Evolutionary conservation across 2,888 invertebrate genomes (phyloP).

Genomic region (Habroteleia sp.): DNA sequence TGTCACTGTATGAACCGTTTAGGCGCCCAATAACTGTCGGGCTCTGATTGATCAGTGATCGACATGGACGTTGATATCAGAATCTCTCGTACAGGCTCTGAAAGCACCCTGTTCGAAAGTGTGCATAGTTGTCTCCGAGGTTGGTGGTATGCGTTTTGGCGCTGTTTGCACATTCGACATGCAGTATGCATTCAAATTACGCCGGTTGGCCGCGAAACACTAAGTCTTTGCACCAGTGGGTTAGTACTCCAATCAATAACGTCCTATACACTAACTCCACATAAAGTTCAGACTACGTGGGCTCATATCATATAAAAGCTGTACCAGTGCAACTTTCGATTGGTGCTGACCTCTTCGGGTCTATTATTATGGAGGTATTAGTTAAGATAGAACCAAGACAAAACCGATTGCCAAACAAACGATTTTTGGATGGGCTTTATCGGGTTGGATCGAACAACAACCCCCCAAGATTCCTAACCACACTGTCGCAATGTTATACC

Average conservation of each 20-base stretch:
- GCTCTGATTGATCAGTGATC: too few species aligned
- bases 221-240: not conserved
- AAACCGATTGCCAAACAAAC: constrained; percentile 31
- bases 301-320: too few species aligned
- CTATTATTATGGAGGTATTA: constrained; percentile 4
- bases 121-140: not conserved
- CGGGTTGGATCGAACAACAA: not conserved
- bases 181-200: too few species aligned
- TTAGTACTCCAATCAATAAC: not conserved
- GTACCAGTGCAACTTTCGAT: constrained; percentile 11
- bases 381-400: not conserved
- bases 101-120: not conserved
- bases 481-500: not conserved
- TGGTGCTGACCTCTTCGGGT: constrained; percentile 14
- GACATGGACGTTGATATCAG: too few species aligned
- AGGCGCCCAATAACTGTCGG: too few species aligned
- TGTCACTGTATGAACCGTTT: not conserved
- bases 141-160: not conserved
- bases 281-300: too few species aligned
- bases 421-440: constrained; percentile 27
- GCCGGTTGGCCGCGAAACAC: not conserved
- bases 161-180: not conserved
- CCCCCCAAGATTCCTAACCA: not conserved
- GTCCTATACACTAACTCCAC: not conserved
- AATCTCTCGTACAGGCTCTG: not conserved